These are phyloP conservation scores for Anableps anableps DNA, from an alignment of 2,797 vertebrate genomes.

Conservation along the genomic window DNA sequence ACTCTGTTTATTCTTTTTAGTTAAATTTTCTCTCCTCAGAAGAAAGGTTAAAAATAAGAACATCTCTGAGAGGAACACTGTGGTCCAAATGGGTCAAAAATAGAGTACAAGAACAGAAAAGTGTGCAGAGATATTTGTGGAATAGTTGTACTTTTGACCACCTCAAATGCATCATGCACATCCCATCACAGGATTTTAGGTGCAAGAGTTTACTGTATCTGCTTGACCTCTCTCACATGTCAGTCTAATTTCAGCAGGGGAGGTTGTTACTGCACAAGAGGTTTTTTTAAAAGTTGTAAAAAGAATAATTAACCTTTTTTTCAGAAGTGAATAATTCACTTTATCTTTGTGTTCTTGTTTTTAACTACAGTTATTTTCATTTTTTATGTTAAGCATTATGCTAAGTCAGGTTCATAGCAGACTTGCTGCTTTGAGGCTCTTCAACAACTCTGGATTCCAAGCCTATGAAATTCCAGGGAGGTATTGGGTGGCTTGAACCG, in stretches of 20 bases:
- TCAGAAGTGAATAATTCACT: conserved; percentile 15
- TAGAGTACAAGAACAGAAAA: not conserved
- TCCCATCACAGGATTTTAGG: conserved; percentile 21
- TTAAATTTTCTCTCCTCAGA: not conserved
- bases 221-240: conserved; percentile 46
- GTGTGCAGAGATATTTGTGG: conserved; percentile 5
- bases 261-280: conserved; percentile 31
- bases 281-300: not conserved
- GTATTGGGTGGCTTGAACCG: conserved; percentile 77
- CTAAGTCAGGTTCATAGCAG: conserved; percentile 59
- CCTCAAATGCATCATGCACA: conserved; percentile 50
- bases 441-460: conserved; percentile 64
- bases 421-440: conserved; percentile 56
- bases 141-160: conserved; percentile 38
- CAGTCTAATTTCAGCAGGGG: conserved; percentile 7
- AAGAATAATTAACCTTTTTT: not conserved
- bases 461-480: conserved; percentile 74
- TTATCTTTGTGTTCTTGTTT: conserved; percentile 59
- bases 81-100: not conserved
- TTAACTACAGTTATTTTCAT: conserved; percentile 55
- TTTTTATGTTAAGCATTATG: conserved; percentile 42
- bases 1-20: not conserved
- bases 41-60: not conserved
- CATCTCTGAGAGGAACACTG: not conserved
- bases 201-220: conserved; percentile 37